Evolutionary conservation across 2,113 vertebrate genomes (phyloP), one percentile per base, ranked within the genome.

Genomic region (Actinemys pallida): DNA sequence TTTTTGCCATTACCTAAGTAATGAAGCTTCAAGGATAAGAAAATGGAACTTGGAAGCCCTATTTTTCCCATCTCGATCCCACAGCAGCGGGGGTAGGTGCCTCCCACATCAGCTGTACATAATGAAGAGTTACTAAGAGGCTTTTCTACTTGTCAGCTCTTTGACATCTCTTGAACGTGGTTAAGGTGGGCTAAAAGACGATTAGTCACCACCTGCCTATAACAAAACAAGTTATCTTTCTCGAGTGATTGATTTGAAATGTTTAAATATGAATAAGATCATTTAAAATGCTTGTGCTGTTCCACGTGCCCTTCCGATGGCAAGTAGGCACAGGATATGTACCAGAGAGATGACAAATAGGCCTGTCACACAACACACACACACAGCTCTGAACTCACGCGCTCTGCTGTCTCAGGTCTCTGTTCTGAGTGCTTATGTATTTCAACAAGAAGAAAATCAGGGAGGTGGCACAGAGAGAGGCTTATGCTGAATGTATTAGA

Each of bases 191-290:
- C 81, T 97, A 96, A 75, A 91, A 84, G 80, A 94, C 86, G 93
- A 97, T 97, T 97, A 97, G 92, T 98, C 92, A 93, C 79, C 69
- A 89, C 87, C 89, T 97, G 94, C 82, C 85, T 96, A 82, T 94
- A 98, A 95, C 89, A 90, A 96, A 93, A 97, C 82, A 95, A 94
- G 72, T n/a, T 93, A 82, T 92, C 76, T 91, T 25, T 65, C 62
- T 90, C 94, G 57, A 96, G 92, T 89, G 91, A 96, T 78, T 88
- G 39, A 49, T 93, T 82, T 90, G 83, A 95, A 96, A 89, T 87
- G 5, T 65, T 96, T 96, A 89, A 90, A 90, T 84, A 24, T 90
- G 82, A 81, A 92, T 88, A 89, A 92, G 81, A 4, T 45, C 7
- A 52, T 53, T 95, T 95, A 95, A 97, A 94, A 86, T 0, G 0